Percentiles rank a stretch among this genome's conserved stretches.
Conservation (phyloP, 2,797 vertebrate species). For the Peromyscus aztecus region DNA sequence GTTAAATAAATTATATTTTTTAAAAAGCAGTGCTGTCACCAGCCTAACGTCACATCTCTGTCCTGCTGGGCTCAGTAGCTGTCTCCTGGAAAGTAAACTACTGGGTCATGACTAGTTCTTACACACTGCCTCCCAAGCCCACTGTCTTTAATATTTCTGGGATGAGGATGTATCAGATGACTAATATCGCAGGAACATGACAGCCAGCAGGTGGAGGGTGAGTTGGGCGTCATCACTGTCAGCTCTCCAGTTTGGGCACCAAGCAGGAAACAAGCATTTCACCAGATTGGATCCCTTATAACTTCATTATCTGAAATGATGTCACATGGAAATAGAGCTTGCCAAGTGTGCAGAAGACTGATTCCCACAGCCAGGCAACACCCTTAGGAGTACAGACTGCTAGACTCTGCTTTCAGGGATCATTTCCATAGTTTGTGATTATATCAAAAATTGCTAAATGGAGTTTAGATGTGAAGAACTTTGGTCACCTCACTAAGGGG, state of each 20-base stretch:
- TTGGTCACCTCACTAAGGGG: neutral
- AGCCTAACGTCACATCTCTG: neutral
- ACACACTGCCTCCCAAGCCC: neutral
- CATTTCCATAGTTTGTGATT: neutral
- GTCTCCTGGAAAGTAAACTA: neutral
- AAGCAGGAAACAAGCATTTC: neutral
- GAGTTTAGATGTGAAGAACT: conserved; percentile 44
- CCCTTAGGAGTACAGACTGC: neutral
- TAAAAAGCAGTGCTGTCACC: neutral
- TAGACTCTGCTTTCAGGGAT: neutral
- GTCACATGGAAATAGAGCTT: neutral
- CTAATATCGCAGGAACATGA: neutral
- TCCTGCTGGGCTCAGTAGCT: neutral
- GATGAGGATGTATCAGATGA: neutral
- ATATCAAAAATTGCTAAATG: conserved; percentile 13
- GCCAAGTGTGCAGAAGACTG: neutral
- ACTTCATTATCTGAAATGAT: conserved; percentile 24
- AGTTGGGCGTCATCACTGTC: neutral
- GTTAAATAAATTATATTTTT: neutral
- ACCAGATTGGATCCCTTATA: neutral
- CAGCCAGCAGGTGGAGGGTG: neutral
- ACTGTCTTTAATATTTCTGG: neutral
- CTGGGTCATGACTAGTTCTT: neutral
- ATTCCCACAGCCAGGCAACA: neutral
- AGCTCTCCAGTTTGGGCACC: neutral